phyloP scores from a whole-genome alignment of 2,797 vertebrate species.

The Tamandua tetradactyla region DNA sequence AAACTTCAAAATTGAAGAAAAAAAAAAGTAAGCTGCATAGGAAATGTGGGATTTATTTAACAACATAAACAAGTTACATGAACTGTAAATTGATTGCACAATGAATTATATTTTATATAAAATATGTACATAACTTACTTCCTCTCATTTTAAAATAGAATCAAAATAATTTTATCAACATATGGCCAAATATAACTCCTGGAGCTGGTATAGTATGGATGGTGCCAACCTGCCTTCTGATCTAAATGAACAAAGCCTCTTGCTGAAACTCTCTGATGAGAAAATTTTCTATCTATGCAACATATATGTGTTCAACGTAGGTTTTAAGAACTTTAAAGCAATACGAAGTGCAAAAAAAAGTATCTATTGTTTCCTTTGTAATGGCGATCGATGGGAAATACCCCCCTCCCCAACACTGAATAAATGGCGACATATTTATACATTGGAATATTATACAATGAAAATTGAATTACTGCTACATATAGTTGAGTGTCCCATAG shows the following conservation, averaged over 20 bases:
- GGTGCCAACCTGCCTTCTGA: not conserved
- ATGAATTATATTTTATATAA: not conserved
- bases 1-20: not conserved
- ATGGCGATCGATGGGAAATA: not conserved
- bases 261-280: not conserved
- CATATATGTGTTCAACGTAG: not conserved
- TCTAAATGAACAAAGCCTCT: not conserved
- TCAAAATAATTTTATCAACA: not conserved
- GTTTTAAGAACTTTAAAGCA: not conserved
- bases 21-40: not conserved
- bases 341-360: not conserved
- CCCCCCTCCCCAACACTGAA: no score
- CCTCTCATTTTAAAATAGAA: not conserved
- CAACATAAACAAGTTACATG: not conserved
- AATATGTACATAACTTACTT: not conserved
- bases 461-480: not conserved
- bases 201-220: not conserved
- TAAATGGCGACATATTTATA: not conserved
- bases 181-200: not conserved
- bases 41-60: slow-evolving; percentile 12
- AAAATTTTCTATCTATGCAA: not conserved
- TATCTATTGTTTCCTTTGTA: not conserved
- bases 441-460: not conserved
- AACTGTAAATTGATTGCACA: not conserved
- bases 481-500: not conserved